Base-by-base conservation (phyloP, 2,888 invertebrate species). In the Pollenia labialis region DNA sequence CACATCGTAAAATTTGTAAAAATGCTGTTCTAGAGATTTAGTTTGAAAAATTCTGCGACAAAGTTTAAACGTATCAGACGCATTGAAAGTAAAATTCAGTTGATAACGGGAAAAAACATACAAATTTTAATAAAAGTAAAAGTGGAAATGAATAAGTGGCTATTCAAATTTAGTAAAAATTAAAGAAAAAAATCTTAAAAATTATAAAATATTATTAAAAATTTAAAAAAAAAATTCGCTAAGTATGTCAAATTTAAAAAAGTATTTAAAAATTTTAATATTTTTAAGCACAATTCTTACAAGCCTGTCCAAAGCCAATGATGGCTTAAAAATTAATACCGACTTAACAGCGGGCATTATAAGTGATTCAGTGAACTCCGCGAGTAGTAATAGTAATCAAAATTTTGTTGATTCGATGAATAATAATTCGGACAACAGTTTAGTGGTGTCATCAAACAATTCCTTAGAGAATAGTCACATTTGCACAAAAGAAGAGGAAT, bases 401-500 rank as follows among this genome's bases (percentile, higher is more conserved):
- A 85, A 77, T 72, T 52, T 66, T 23, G 48, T 71, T 0, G 80
- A 71, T 10, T 60, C 64, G 1, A 12, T 75, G 1, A 74, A 77
- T 18, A 23, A 48, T 66, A 80, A 74, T n/a, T 48, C 71, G 10
- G 32, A 42, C 1, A 48, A 2, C 18, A 42, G 4, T 69, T 56
- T 11, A 0, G 4, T 66, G 6, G 14, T 14, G 16, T 0, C 32
- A 32, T 32, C 23, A 0, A 75, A 74, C 50, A 46, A 2, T 8
- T 12, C 14, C 4, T 42, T 16, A 10, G 81, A 79, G 32, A 74
- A 85, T 68, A 88, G 82, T 69, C 91, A 93, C 56, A 91, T 93
- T 18, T 93, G 93, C 72, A 92, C 91, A 11, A 92, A 92, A 48
- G 93, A 93, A 85, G 93, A 93, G 82, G 91, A 90, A 89, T 96